A percentile compares a stretch with the other conserved stretches of the same genome.
Conservation (phyloP, 2,888 invertebrate species). For the Xylota segnis region DNA sequence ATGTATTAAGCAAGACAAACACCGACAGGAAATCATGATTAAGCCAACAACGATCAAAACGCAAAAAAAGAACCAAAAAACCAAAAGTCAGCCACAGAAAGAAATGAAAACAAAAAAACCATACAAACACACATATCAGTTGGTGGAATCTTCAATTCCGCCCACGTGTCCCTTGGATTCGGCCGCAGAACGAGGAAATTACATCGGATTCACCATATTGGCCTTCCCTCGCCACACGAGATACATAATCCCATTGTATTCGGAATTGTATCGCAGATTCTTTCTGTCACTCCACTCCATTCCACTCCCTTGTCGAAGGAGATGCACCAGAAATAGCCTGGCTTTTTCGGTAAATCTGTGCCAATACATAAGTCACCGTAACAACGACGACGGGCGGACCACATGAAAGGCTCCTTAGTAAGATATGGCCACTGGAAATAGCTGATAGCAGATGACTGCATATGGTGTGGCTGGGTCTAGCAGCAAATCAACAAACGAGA, state of each 20-base stretch:
- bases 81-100: not conserved
- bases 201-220: constrained; percentile 27
- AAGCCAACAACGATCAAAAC: not conserved
- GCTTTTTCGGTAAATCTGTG: constrained; percentile 17
- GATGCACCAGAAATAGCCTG: constrained; percentile 5
- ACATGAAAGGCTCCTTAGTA: constrained; percentile 35
- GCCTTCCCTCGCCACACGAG: constrained; percentile 8
- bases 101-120: constrained; percentile 3
- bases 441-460: constrained; percentile 35
- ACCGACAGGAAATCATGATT: constrained; percentile 61
- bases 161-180: constrained; percentile 44
- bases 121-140: not conserved
- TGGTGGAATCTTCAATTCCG: constrained; percentile 37
- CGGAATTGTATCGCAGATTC: constrained; percentile 26
- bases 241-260: constrained; percentile 31
- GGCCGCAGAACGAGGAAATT: constrained; percentile 11
- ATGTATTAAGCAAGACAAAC: constrained; percentile 35
- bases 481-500: not conserved
- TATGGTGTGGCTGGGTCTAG: constrained; percentile 35
- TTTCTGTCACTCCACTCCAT: not conserved
- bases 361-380: constrained; percentile 55
- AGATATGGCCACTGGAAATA: constrained; percentile 10
- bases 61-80: not conserved
- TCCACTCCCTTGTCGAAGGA: not conserved
- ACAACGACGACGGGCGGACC: not conserved